Conservation (phyloP, 2,888 invertebrate species). For the Octonoba sinensis region DNA sequence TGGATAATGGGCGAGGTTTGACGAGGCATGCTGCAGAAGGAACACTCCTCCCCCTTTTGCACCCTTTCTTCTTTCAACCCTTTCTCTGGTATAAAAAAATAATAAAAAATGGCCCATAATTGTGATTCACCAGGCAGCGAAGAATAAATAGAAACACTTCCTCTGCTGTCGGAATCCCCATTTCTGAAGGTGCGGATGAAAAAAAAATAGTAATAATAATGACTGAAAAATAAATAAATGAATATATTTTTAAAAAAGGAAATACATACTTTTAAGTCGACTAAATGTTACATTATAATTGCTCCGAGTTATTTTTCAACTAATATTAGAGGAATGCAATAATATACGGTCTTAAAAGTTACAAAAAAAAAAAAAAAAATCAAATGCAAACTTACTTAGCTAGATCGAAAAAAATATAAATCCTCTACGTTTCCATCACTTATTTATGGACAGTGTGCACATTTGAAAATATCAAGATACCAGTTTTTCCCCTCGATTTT, state of each 20-base stretch:
- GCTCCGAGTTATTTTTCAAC: too few relatives aligned
- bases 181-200: slow-evolving; percentile 8
- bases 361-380: too few relatives aligned
- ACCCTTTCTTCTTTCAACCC: slow-evolving; percentile 48
- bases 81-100: slow-evolving; percentile 41
- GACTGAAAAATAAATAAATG: too few relatives aligned
- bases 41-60: slow-evolving; percentile 25
- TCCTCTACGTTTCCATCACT: too few relatives aligned
- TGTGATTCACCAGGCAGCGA: slow-evolving; percentile 41
- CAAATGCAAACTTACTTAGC: too few relatives aligned
- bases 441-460: too few relatives aligned
- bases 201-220: too few relatives aligned
- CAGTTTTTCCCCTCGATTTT: too few relatives aligned
- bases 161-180: slow-evolving; percentile 8
- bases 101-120: background rate
- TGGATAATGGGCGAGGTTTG: slow-evolving; percentile 51
- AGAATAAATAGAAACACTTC: slow-evolving; percentile 47
- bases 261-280: background rate
- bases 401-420: too few relatives aligned
- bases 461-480: too few relatives aligned
- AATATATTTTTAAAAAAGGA: background rate
- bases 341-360: too few relatives aligned
- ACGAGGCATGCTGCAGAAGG: slow-evolving; percentile 36
- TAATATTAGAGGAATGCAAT: too few relatives aligned
- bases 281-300: background rate